A percentile compares a stretch with the other conserved stretches of the same genome.
Conservation (phyloP, 1,140 invertebrate genomes). For the Pinna nobilis region DNA sequence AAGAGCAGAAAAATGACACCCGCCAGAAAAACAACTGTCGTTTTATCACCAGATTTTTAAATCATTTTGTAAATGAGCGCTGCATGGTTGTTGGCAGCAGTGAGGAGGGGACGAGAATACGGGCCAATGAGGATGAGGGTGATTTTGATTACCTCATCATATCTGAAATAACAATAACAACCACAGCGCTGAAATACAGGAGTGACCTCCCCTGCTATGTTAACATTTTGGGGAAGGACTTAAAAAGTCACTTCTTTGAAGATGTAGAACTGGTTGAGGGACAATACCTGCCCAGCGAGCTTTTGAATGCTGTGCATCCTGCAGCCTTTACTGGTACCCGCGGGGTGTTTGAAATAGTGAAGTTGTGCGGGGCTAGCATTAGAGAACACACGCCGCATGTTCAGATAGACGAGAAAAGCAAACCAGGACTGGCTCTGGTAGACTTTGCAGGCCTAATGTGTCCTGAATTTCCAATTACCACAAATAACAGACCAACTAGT, state of each 20-base stretch:
- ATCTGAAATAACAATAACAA: slow-evolving; percentile 14
- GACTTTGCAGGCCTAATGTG: no score
- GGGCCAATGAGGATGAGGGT: slow-evolving; percentile 13
- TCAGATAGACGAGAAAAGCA: no score
- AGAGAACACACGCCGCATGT: no score
- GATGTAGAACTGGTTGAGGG: slow-evolving; percentile 1
- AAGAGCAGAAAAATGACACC: slow-evolving; percentile 25
- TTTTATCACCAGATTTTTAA: slow-evolving; percentile 9
- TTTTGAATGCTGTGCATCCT: neutral
- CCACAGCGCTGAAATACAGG: slow-evolving; percentile 13
- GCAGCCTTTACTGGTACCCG: neutral
- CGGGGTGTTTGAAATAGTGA: no score
- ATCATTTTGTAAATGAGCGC: slow-evolving; percentile 19
- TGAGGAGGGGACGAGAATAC: slow-evolving; percentile 24
- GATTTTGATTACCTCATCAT: slow-evolving; percentile 36
- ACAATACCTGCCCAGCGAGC: neutral
- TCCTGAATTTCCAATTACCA: no score
- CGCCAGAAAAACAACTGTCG: slow-evolving; percentile 27
- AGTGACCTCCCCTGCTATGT: slow-evolving; percentile 36
- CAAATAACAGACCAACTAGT: no score
- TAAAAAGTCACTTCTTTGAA: neutral
- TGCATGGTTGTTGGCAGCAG: slow-evolving; percentile 39
- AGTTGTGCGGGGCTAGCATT: no score
- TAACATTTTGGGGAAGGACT: slow-evolving; percentile 15
- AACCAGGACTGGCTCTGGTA: no score